phyloP scores from a whole-genome alignment of 2,797 vertebrate genomes.

The Valencia hispanica region DNA sequence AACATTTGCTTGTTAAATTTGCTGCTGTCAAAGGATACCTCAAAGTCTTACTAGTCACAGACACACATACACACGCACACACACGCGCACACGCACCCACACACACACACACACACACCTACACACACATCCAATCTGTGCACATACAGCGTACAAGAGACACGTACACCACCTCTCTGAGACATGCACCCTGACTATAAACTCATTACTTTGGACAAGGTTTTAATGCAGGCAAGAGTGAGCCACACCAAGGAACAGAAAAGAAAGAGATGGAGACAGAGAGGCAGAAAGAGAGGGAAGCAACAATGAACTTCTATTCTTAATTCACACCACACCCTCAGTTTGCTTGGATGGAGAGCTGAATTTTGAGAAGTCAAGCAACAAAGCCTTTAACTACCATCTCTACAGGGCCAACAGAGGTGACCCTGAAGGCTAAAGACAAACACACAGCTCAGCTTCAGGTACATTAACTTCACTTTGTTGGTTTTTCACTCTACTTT shows the following conservation, averaged over 20 bases:
- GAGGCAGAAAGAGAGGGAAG: constrained; percentile 10
- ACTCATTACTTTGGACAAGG: constrained; percentile 74
- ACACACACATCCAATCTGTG: too few species aligned
- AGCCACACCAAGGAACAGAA: constrained; percentile 33
- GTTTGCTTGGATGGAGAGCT: constrained; percentile 26
- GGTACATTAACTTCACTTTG: constrained; percentile 9
- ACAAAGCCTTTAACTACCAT: constrained; percentile 4
- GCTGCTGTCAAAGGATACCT: constrained; percentile 73
- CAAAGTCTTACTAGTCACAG: constrained; percentile 55
- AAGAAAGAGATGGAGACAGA: constrained; percentile 34
- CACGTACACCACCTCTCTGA: constrained; percentile 42
- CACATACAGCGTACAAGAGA: too few species aligned
- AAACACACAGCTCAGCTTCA: background rate
- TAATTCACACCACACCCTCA: constrained; percentile 30
- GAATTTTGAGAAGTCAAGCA: constrained; percentile 13
- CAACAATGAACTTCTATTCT: constrained; percentile 45
- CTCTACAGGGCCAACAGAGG: background rate
- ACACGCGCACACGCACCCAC: too few species aligned
- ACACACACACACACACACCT: constrained; percentile 15
- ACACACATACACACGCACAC: constrained; percentile 34
- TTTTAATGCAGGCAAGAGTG: constrained; percentile 70
- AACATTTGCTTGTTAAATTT: constrained; percentile 77
- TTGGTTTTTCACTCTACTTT: background rate
- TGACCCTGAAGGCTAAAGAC: constrained; percentile 10
- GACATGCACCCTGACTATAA: constrained; percentile 64